phyloP scores from a whole-genome alignment of 1,140 invertebrate species.

The Melipona quadrifasciata region DNA sequence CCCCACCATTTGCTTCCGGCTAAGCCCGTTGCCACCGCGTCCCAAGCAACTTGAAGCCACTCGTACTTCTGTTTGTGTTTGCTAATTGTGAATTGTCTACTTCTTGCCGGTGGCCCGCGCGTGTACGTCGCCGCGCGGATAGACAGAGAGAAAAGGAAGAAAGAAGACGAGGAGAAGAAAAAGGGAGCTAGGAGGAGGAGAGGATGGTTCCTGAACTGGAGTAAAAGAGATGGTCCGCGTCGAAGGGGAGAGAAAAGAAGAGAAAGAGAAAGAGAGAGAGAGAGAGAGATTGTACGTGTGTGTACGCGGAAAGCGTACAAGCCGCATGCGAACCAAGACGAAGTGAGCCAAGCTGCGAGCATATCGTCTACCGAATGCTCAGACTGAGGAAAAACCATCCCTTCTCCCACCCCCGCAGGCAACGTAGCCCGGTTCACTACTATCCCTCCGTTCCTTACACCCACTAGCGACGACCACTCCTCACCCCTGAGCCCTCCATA shows the following conservation, averaged over 20 bases:
- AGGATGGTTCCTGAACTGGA: not conserved
- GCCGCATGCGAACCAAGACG: constrained; percentile 64
- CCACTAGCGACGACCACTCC: constrained; percentile 37
- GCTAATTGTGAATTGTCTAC: constrained; percentile 82
- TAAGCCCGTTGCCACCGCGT: constrained; percentile 66
- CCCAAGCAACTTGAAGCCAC: constrained; percentile 76
- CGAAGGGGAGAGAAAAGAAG: not conserved
- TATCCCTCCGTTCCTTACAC: constrained; percentile 40
- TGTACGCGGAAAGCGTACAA: constrained; percentile 40
- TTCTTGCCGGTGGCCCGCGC: constrained; percentile 73
- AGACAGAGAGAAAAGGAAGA: constrained; percentile 26
- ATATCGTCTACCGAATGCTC: constrained; percentile 72
- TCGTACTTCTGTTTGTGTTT: constrained; percentile 81
- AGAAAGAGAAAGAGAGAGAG: not conserved
- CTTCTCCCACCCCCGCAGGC: constrained; percentile 53
- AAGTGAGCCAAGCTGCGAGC: constrained; percentile 48
- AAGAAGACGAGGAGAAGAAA: not conserved
- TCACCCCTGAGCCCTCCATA: constrained; percentile 1
- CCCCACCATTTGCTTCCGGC: constrained; percentile 70
- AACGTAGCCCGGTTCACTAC: constrained; percentile 36
- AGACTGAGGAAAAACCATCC: constrained; percentile 72
- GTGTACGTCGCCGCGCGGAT: constrained; percentile 26
- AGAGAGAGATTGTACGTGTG: not conserved
- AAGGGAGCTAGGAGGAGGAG: not conserved
- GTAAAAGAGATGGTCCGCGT: not conserved